Conservation (phyloP, 1,140 invertebrate species). For the Leptestheria dahalacensis region DNA sequence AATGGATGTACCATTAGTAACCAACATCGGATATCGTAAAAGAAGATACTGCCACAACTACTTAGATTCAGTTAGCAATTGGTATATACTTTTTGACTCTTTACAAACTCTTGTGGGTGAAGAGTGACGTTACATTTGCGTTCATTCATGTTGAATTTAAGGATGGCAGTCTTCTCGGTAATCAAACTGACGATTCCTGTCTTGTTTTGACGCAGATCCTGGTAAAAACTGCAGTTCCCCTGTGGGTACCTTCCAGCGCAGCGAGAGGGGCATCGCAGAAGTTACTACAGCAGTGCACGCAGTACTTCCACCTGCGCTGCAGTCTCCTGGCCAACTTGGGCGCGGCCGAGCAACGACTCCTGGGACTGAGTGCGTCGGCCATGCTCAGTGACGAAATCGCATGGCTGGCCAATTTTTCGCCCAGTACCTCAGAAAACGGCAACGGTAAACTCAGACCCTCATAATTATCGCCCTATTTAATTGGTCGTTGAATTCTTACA, state of each 20-base stretch:
- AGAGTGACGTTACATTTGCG: too few species aligned
- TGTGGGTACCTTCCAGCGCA: constrained; percentile 35
- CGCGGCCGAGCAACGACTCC: constrained; percentile 27
- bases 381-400: constrained; percentile 37
- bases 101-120: too few species aligned
- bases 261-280: constrained; percentile 33
- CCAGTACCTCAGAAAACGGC: constrained; percentile 20
- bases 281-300: constrained; percentile 32
- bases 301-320: constrained; percentile 38
- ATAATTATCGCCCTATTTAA: constrained; percentile 16
- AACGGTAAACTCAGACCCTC: constrained; percentile 4
- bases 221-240: constrained; percentile 36
- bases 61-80: too few species aligned
- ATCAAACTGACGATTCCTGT: background rate
- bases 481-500: background rate
- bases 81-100: too few species aligned
- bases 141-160: too few species aligned
- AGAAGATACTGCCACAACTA: too few species aligned
- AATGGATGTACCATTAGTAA: too few species aligned
- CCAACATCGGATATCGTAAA: too few species aligned
- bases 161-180: too few species aligned
- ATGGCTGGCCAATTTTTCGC: constrained; percentile 35
- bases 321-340: constrained; percentile 27
- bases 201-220: constrained; percentile 27
- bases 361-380: constrained; percentile 27